Evolutionary conservation across 2,888 invertebrate species (phyloP).

Genomic region (Sabellastarte sp.): DNA sequence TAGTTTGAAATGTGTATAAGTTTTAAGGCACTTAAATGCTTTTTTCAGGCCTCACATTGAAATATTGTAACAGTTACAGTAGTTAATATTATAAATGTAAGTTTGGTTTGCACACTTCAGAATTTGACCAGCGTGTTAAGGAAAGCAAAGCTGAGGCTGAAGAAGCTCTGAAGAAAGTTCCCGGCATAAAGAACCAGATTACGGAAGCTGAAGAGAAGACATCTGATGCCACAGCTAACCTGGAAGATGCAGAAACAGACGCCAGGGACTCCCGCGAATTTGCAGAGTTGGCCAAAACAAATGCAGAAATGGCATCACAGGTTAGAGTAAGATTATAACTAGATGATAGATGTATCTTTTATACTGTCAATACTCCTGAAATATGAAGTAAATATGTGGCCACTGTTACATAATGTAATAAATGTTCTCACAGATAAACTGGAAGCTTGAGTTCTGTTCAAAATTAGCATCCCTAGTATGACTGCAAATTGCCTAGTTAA

Average conservation of each 20-base stretch:
- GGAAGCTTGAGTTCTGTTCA: no score
- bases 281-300: conserved; percentile 76
- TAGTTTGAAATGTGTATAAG: no score
- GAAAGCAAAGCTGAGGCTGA: conserved; percentile 79
- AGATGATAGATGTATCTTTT: no score
- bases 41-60: no score
- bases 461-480: background rate
- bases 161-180: conserved; percentile 74
- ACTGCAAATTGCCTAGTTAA: no score
- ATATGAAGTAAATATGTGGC: no score
- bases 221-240: conserved; percentile 69
- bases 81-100: no score
- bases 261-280: conserved; percentile 73
- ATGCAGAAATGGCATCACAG: conserved; percentile 77
- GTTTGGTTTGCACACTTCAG: conserved; percentile 31
- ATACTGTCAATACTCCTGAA: background rate
- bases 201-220: conserved; percentile 73
- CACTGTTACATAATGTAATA: no score
- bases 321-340: conserved; percentile 55
- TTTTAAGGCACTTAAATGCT: no score
- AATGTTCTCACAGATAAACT: no score
- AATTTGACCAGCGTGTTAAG: conserved; percentile 86
- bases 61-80: no score
- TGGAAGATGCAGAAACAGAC: conserved; percentile 75
- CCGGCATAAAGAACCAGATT: conserved; percentile 73